These are phyloP conservation scores for Herminia tarsipennalis DNA, from an alignment of 2,888 invertebrate genomes.

Conservation along the genomic window DNA sequence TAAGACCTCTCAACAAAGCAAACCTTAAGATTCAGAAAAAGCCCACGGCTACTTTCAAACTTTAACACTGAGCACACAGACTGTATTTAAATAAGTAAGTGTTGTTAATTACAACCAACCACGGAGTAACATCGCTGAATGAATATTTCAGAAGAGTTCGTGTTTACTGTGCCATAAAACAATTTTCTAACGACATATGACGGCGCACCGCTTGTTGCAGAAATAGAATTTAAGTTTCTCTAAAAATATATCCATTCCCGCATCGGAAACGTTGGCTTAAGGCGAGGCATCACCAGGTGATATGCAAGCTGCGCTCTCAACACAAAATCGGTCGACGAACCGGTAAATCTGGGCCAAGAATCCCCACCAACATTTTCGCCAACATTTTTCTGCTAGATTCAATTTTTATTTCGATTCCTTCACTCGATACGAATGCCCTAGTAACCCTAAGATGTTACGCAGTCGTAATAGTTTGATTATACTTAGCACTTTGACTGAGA, in stretches of 20 bases:
- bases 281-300: slow-evolving; percentile 71
- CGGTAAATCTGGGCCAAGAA: slow-evolving; percentile 79
- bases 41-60: too few species aligned
- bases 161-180: slow-evolving; percentile 52
- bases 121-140: too few species aligned
- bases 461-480: background rate
- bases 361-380: slow-evolving; percentile 64
- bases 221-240: slow-evolving; percentile 70
- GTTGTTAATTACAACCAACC: slow-evolving; percentile 16
- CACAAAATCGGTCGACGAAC: slow-evolving; percentile 79
- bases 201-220: slow-evolving; percentile 46
- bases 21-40: too few species aligned
- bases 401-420: slow-evolving; percentile 26
- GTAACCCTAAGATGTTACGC: background rate
- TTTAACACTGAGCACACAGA: too few species aligned
- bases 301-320: slow-evolving; percentile 61
- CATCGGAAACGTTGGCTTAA: slow-evolving; percentile 64
- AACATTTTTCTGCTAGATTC: slow-evolving; percentile 45
- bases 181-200: slow-evolving; percentile 55
- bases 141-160: too few species aligned
- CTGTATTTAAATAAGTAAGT: slow-evolving; percentile 6
- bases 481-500: too few species aligned
- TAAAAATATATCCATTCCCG: slow-evolving; percentile 67
- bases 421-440: too few species aligned
- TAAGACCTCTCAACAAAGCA: too few species aligned